Conservation (phyloP, 2,888 invertebrate genomes). For the Leptopilina syphax region DNA sequence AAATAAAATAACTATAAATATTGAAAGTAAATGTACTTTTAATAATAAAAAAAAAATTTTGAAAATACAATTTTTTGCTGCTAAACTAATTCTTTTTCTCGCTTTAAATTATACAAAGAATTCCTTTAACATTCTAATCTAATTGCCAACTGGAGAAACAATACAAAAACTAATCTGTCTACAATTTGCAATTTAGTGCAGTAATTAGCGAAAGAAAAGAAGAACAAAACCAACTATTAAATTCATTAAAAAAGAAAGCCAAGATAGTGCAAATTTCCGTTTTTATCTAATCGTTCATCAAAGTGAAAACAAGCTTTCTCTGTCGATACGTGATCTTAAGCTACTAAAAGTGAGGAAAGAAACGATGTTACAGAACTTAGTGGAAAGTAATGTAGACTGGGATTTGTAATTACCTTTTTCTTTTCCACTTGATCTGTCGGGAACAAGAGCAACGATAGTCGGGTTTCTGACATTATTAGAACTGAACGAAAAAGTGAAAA, state of each 20-base stretch:
- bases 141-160: too few species aligned
- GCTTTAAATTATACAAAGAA: too few species aligned
- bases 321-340: conserved; percentile 37
- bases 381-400: conserved; percentile 36
- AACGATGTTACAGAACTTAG: conserved; percentile 21
- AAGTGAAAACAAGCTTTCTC: conserved; percentile 23
- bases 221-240: background rate
- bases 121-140: too few species aligned
- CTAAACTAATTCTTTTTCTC: too few species aligned
- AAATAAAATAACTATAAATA: too few species aligned
- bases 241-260: background rate
- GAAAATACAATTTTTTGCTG: too few species aligned
- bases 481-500: background rate
- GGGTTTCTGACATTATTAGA: conserved; percentile 38
- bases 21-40: too few species aligned
- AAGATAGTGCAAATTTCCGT: conserved; percentile 8
- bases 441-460: conserved; percentile 36
- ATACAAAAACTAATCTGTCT: too few species aligned
- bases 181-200: background rate
- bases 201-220: background rate
- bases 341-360: conserved; percentile 16
- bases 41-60: too few species aligned
- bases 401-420: conserved; percentile 37
- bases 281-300: conserved; percentile 33
- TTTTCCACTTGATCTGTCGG: conserved; percentile 37